These are phyloP conservation scores for Carassius auratus DNA, from an alignment of 2,113 vertebrate species.

Conservation along the genomic window DNA sequence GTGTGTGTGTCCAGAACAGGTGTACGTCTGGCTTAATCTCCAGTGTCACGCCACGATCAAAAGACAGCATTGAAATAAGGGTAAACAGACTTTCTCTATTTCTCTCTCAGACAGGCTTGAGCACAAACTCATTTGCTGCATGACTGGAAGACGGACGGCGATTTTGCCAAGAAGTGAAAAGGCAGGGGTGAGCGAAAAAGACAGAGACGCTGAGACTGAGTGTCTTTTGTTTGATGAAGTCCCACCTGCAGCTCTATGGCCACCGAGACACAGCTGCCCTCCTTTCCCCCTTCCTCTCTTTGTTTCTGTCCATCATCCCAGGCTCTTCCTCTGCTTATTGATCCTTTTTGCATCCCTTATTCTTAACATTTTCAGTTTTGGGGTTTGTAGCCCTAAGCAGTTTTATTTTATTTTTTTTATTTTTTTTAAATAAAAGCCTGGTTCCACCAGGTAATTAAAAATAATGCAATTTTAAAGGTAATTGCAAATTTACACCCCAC, in stretches of 20 bases:
- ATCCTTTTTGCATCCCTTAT: background rate
- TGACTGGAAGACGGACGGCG: constrained; percentile 39
- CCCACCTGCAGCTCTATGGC: constrained; percentile 56
- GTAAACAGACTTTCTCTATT: background rate
- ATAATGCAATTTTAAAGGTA: background rate
- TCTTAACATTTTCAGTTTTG: background rate
- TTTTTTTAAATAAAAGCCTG: background rate
- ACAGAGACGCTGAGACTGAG: constrained; percentile 44
- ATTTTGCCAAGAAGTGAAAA: constrained; percentile 40
- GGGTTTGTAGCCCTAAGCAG: background rate
- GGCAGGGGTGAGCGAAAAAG: constrained; percentile 31
- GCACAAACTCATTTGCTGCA: constrained; percentile 47
- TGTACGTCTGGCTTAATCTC: constrained; percentile 42
- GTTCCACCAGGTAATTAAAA: background rate
- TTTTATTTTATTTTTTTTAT: too few relatives aligned
- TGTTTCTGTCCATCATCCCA: constrained; percentile 32
- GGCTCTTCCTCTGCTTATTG: constrained; percentile 7
- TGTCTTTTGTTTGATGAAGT: constrained; percentile 50
- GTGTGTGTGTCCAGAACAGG: constrained; percentile 35
- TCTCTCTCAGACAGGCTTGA: constrained; percentile 37
- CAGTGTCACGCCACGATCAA: constrained; percentile 33
- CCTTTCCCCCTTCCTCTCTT: constrained; percentile 34
- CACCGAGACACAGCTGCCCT: constrained; percentile 51
- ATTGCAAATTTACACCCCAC: background rate
- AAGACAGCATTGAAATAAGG: constrained; percentile 35